Evolutionary conservation across 2,888 invertebrate genomes (phyloP).

Genomic region (Helleia helle): DNA sequence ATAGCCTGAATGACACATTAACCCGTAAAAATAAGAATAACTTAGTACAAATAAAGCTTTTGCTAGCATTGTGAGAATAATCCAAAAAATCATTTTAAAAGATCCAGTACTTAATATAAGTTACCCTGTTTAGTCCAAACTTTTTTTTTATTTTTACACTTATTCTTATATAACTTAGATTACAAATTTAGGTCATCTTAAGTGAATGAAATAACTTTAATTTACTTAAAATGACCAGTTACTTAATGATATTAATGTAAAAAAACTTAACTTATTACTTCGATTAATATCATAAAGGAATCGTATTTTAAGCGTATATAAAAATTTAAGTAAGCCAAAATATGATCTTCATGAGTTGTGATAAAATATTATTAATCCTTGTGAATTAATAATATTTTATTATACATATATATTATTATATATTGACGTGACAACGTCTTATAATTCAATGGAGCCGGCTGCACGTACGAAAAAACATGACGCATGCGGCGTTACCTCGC

Average conservation of each 20-base stretch:
- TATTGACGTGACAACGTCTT: too few relatives aligned
- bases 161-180: background rate
- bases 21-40: conserved; percentile 1
- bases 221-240: background rate
- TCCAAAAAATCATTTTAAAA: conserved; percentile 17
- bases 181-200: background rate
- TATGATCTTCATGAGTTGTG: too few relatives aligned
- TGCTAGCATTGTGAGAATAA: too few relatives aligned
- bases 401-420: too few relatives aligned
- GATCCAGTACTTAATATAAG: conserved; percentile 10
- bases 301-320: too few relatives aligned
- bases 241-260: background rate
- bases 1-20: background rate
- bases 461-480: too few relatives aligned
- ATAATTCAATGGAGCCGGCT: too few relatives aligned
- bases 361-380: too few relatives aligned
- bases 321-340: too few relatives aligned
- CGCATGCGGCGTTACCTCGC: too few relatives aligned
- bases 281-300: too few relatives aligned
- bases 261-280: conserved; percentile 1
- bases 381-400: too few relatives aligned
- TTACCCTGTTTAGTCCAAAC: conserved; percentile 6
- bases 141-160: conserved; percentile 2
- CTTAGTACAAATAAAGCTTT: background rate
- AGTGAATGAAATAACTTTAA: background rate